phyloP scores from a whole-genome alignment of 2,113 vertebrate species.

The Amblyornis subalaris region DNA sequence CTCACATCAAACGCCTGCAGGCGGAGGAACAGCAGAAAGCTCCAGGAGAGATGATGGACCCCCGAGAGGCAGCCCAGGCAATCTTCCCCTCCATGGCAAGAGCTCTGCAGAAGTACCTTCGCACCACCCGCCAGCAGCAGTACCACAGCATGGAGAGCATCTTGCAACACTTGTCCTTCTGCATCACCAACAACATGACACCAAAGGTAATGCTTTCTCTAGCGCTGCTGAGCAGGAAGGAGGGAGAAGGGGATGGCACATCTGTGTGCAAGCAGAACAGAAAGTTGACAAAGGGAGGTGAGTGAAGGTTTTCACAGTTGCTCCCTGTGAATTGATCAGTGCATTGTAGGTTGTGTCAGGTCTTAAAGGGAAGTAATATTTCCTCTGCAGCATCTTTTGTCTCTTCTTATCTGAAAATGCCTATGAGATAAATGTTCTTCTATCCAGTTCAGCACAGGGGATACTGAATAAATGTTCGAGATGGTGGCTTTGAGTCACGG shows the following conservation, averaged over 20 bases:
- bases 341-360: not conserved
- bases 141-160: slow-evolving; percentile 99
- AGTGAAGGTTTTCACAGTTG: not conserved
- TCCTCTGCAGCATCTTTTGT: not conserved
- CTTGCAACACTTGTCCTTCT: slow-evolving; percentile 93
- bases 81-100: slow-evolving; percentile 97
- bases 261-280: not conserved
- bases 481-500: not conserved
- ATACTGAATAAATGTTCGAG: not conserved
- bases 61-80: slow-evolving; percentile 91
- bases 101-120: slow-evolving; percentile 94
- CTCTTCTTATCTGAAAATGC: not conserved
- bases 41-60: slow-evolving; percentile 91
- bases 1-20: slow-evolving; percentile 89
- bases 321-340: not conserved
- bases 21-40: slow-evolving; percentile 88
- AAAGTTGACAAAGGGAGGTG: not conserved
- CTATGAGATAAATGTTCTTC: not conserved
- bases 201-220: slow-evolving; percentile 79
- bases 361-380: not conserved
- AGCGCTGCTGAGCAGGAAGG: fast-evolving
- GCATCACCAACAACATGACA: slow-evolving; percentile 94
- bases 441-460: not conserved
- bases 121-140: slow-evolving; percentile 93
- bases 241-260: not conserved